A percentile compares a stretch with the other conserved stretches of the same genome.
Conservation (phyloP, 1,140 invertebrate species). For the Drosophila rhopaloa region DNA sequence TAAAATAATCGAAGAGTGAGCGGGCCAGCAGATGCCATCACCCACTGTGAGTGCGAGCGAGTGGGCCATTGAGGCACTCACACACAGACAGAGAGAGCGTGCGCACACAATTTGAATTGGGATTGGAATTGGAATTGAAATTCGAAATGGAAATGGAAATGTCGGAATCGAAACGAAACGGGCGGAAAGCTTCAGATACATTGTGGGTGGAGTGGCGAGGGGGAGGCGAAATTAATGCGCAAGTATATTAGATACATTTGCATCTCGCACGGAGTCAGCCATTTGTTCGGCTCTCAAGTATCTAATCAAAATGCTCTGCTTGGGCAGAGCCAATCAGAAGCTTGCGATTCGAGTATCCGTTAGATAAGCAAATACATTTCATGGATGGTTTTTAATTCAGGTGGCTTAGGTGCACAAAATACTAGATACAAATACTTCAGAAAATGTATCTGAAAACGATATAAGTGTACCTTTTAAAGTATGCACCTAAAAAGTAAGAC, state of each 20-base stretch:
- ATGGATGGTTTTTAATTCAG: background rate
- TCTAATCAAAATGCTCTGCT: slow-evolving; percentile 27
- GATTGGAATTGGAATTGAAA: slow-evolving; percentile 58
- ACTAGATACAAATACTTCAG: too few species aligned
- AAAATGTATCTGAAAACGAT: too few species aligned
- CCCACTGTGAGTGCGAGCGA: slow-evolving; percentile 4
- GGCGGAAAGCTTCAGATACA: slow-evolving; percentile 2
- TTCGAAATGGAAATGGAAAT: slow-evolving; percentile 56
- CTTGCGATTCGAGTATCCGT: slow-evolving; percentile 1
- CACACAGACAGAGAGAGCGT: slow-evolving; percentile 57
- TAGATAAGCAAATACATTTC: background rate
- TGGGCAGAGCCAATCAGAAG: slow-evolving; percentile 27
- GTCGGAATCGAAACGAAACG: slow-evolving; percentile 68
- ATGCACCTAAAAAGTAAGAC: too few species aligned
- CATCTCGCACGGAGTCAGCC: slow-evolving; percentile 29
- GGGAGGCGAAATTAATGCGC: slow-evolving; percentile 16
- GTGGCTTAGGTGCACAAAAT: too few species aligned
- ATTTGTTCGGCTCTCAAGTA: slow-evolving; percentile 7
- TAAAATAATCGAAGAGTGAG: slow-evolving; percentile 71
- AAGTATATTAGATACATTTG: slow-evolving; percentile 35
- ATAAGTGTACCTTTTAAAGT: background rate
- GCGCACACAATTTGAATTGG: slow-evolving; percentile 69
- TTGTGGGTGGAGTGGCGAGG: slow-evolving; percentile 5
- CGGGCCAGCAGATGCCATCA: slow-evolving; percentile 13
- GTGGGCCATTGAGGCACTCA: slow-evolving; percentile 15